phyloP scores from a whole-genome alignment of 2,113 vertebrate species.

The Thomomys bottae region DNA sequence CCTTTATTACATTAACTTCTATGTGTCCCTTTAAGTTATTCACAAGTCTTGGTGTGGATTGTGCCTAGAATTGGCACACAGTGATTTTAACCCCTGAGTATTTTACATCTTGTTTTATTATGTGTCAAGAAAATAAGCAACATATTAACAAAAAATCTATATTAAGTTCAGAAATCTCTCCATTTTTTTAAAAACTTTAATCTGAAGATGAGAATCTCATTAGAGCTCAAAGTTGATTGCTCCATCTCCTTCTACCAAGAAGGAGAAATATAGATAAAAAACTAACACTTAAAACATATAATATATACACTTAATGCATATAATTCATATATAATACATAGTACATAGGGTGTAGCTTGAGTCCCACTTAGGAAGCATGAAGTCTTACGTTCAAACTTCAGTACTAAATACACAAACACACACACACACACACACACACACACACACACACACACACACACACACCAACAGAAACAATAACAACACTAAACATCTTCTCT shows the following conservation, averaged over 20 bases:
- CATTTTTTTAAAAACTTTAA: background rate
- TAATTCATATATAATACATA: too few relatives aligned
- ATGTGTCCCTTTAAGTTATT: background rate
- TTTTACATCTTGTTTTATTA: slow-evolving; percentile 10
- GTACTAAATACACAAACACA: too few relatives aligned
- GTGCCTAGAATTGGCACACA: background rate
- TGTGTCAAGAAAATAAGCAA: slow-evolving; percentile 30
- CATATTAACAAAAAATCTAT: background rate
- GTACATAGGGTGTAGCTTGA: too few relatives aligned
- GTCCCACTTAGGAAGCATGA: too few relatives aligned
- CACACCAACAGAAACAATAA: too few relatives aligned
- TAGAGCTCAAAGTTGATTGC: background rate
- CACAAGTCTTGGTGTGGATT: background rate
- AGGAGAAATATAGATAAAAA: background rate
- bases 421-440: too few relatives aligned
- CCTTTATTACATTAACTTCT: background rate
- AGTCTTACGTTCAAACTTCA: background rate
- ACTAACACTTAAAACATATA: background rate
- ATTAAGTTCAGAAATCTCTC: background rate
- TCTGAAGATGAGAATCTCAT: background rate
- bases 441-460: too few relatives aligned
- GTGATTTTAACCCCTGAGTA: background rate
- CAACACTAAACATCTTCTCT: background rate
- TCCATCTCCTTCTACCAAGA: background rate
- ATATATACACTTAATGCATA: too few relatives aligned